A percentile compares a stretch with the other conserved stretches of the same genome.
phyloP scores from a whole-genome alignment of 1,140 invertebrate genomes.

The Forficula auricularia region DNA sequence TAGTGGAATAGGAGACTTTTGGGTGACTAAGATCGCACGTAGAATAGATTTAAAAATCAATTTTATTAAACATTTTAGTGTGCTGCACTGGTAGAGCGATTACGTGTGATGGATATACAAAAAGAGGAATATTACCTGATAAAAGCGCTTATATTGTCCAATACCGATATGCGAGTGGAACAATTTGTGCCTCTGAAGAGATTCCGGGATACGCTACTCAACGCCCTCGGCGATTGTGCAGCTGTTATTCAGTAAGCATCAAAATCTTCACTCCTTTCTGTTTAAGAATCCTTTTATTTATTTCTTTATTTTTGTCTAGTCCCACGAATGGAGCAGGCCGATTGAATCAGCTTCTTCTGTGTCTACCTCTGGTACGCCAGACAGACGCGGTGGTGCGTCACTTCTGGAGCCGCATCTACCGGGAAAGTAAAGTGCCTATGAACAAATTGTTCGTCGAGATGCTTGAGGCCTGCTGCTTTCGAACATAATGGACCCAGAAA shows the following conservation, averaged over 20 bases:
- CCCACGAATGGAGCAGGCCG: slow-evolving; percentile 44
- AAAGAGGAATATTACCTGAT: slow-evolving; percentile 85
- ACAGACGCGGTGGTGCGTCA: slow-evolving; percentile 70
- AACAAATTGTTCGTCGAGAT: slow-evolving; percentile 96
- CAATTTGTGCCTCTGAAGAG: slow-evolving; percentile 65
- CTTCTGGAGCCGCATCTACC: slow-evolving; percentile 78
- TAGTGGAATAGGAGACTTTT: too few relatives aligned
- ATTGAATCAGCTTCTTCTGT: slow-evolving; percentile 71
- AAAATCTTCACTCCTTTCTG: neutral
- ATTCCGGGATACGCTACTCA: slow-evolving; percentile 72
- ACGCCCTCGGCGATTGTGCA: slow-evolving; percentile 71
- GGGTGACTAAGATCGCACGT: too few relatives aligned
- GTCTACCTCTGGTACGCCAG: slow-evolving; percentile 73
- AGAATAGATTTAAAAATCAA: slow-evolving; percentile 3
- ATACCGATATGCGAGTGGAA: slow-evolving; percentile 78
- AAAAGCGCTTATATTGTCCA: slow-evolving; percentile 81
- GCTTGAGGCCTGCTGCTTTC: slow-evolving; percentile 61
- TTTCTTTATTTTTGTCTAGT: slow-evolving; percentile 27
- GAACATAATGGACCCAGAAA: slow-evolving; percentile 14
- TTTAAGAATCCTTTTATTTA: neutral
- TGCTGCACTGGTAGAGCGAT: slow-evolving; percentile 66
- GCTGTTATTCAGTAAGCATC: slow-evolving; percentile 44
- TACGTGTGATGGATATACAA: slow-evolving; percentile 61
- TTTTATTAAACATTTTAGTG: slow-evolving; percentile 35
- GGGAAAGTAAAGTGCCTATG: slow-evolving; percentile 77